Base-by-base conservation (phyloP, 2,888 invertebrate species). In the Thumatha senex region DNA sequence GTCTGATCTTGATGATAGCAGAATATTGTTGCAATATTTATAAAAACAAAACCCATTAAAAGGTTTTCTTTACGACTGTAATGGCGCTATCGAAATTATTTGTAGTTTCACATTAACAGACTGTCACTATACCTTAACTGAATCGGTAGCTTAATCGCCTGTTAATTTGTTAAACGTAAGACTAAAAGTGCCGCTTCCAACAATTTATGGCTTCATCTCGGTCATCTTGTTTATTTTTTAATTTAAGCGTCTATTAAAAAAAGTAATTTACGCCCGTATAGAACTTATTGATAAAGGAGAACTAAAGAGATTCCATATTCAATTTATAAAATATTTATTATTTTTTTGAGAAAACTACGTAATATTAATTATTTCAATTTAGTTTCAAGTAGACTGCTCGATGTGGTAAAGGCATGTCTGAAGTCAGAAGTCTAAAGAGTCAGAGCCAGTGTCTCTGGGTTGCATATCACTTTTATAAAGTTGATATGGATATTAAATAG, bases 131-230 rank as follows among this genome's bases (percentile, higher is more conserved):
- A 82, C 78, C 75, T 77, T 77, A 80, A 77, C 80, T 74, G 74
- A 86, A 89, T 89, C 90, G 76, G 91, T 89, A 91, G 91, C 90
- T 82, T 88, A 89, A 90, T 90, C 85, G 84, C 54, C 81, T 76
- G 88, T 90, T 90, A 90, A 91, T 90, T 91, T 91, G 91, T 91
- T 89, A 87, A 75, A 84, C 76, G 72, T 71, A 77, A 78, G 76
- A 75, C 78, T 74, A 84, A 88, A 86, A 84, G 87, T 71, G 82
- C 90, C 90, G 89, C 87, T 74, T 65, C 59, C 54, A 56, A 71
- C 68, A 81, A 90, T 91, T 91, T 90, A 91, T 90, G 73, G 82
- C 90, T 91, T 89, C 80, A 90, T 90, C 78, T 80, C 74, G 70
- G 75, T 80, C 78, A 76, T 78, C 79, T 72, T 80, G 82, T 84